Base-by-base conservation (phyloP, 2,888 invertebrate genomes). In the Rhingia campestris region DNA sequence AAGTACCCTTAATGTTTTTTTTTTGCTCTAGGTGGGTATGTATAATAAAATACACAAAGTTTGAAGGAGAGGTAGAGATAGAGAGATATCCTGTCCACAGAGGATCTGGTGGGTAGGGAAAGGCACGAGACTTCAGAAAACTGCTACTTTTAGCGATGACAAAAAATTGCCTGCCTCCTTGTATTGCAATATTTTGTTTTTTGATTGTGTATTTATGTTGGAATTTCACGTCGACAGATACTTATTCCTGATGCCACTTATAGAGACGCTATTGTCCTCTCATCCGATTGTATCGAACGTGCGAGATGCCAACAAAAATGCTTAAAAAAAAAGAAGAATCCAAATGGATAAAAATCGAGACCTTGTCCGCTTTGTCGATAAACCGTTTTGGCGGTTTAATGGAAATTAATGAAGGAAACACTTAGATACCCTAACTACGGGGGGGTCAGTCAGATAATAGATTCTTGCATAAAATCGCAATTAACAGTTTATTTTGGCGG, bases 1-100 rank as follows among this genome's bases (percentile, higher is more conserved):
- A 74, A 75, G 80, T 85, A 67, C 81, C 85, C 74, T 76, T 76
- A 63, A 76, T 63, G 54, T 73, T 61, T 66, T 66, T 35, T 30
- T 56, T 49, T 63, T 9, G 63, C 61, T 56, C 61, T 49, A 22
- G 22, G 22, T 66, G 47, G 54, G 66, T 75, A 53, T 67, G 75
- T 67, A 54, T 45, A 54, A 72, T 51, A 69, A 73, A 61, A 73
- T 61, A 53, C 14, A 49, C 58, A 56, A 30, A 47, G 22, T 32
- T 32, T 37, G 30, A 47, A 14, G 10, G 61, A 4, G 61, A 14
- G 14, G 14, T 51, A 67, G 43, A 37, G 5, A 12, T 4, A 35
- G 12, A 2, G 30, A 43, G 9, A 39, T 9, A 56, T 9, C 45
- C 61, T 37, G 22, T 10, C 22, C 56, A 32, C 6, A 64, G 7